Base-by-base conservation (phyloP, 2,888 invertebrate genomes). In the Oeneis ivallda region DNA sequence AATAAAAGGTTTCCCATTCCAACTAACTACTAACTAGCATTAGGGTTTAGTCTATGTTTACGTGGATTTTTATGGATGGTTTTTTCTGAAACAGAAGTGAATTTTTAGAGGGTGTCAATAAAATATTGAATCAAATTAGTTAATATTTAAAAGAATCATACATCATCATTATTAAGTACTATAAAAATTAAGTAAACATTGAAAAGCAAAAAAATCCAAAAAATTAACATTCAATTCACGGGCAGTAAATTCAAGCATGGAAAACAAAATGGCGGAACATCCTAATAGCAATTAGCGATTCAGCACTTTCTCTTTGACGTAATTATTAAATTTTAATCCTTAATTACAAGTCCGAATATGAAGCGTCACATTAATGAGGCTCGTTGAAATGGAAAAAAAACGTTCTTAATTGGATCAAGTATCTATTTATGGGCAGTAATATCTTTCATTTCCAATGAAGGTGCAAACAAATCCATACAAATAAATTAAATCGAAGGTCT, bases 311-410 rank as follows among this genome's bases (percentile, higher is more conserved):
- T 45, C 67, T 70, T 70, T 70, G 68, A 70, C 67, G 68, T 65
- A 66, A 68, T 70, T 70, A 70, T 70, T 70, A 70, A 67, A 69
- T 64, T 69, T 70, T 67, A 69, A 70, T 67, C 69, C 63, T 60
- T 62, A 65, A 64, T 70, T 65, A 64, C 45, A 34, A 39, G 49
- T 47, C 19, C n/a, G 56, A 56, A 67, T 60, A 61, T 52, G 17
- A 26, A 56, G 50, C 59, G 65, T 61, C 56, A 26, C 19, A 39
- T 57, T 67, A 58, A 68, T 62, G 62, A 62, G 54, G 53, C 32
- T 53, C 41, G 41, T 39, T 26, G 56, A 39, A 19, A 56, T 19
- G 56, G 56, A 56, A 41, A 56, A n/a, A 56, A 56, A 13, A 41
- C 54, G 13, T 19, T 41, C 56, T 6, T 56, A 56, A 56, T 56